Base-by-base conservation (phyloP, 2,797 vertebrate genomes). In the Oreortyx pictus region DNA sequence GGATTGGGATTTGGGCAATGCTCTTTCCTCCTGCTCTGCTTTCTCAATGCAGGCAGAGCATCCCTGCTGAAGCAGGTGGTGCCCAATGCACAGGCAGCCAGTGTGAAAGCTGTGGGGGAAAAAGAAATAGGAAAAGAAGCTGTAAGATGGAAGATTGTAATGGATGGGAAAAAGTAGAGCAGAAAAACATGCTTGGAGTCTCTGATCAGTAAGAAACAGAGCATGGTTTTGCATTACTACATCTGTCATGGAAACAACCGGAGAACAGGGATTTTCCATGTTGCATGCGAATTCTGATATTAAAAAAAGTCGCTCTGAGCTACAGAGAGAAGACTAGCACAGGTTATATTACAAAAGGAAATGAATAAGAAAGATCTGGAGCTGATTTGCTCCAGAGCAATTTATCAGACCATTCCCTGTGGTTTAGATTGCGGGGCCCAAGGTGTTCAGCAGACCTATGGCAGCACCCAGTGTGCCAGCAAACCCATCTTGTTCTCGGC, bases 401-500 rank as follows among this genome's bases (percentile, higher is more conserved):
- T 56, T 66, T 78, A 61, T 35, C 7, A 2, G 15, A 13, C 25
- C 14, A 0, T 22, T 70, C 39, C 22, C 25, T 91, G 56, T 4
- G 1, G n/a, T 76, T 70, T 76, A 39, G 29, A 91, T 17, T 15
- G 27, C 19, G 41, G 20, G 5, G 20, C 43, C 25, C 56, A 73
- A 86, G 43, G 33, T 19, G 61, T 35, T 23, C 14, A 27, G 9
- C 35, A 70, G 41, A 50, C 29, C 4, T 79, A 24, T 19, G 5
- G 0, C 0, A 2, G 7, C 1, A 9, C 24, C 35, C 16, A 54
- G 59, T 9, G 11, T 49, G 37, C 31, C 5, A 15, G 27, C 14
- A 2, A 62, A 86, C 14, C 9, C 17, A 41, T 25, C 39, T 68
- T 7, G n/a, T 66, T 89, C 50, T 60, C 3, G 0, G 29, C 2